Conservation (phyloP, 2,113 vertebrate species). For the Litocranius walleri region DNA sequence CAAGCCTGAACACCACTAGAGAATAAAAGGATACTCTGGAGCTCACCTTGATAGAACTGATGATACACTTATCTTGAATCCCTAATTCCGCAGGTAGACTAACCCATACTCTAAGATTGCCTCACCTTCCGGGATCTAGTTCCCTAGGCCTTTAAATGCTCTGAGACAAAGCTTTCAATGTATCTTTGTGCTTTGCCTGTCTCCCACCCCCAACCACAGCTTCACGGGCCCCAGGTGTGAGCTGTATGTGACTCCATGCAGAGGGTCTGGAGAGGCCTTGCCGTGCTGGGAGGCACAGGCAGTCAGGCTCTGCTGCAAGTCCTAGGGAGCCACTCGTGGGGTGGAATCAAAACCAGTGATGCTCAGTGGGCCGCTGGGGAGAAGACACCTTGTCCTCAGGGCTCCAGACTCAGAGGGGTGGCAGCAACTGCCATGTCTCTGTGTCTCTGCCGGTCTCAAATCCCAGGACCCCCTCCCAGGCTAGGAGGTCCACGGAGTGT, state of each 20-base stretch:
- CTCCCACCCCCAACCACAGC: accelerated
- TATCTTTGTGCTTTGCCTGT: background rate
- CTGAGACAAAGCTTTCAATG: background rate
- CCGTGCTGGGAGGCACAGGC: accelerated
- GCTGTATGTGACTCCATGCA: background rate
- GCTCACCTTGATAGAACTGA: background rate
- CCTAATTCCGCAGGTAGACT: background rate
- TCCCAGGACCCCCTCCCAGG: background rate
- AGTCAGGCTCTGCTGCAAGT: background rate
- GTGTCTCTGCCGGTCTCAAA: background rate
- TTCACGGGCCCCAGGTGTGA: background rate
- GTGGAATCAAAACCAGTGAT: background rate
- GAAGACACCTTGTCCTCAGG: background rate
- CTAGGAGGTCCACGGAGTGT: background rate
- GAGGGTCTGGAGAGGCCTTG: accelerated
- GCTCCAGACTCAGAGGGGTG: background rate
- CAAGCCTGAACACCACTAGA: background rate
- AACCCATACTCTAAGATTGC: background rate
- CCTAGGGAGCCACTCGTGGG: accelerated
- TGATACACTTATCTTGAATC: background rate
- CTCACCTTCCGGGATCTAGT: accelerated
- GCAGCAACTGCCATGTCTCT: too few relatives aligned
- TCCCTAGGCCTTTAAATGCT: background rate
- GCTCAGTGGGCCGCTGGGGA: background rate
- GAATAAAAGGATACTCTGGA: background rate